These are phyloP conservation scores for Acromyrmex charruanus DNA, from an alignment of 1,140 invertebrate genomes.

Conservation along the genomic window DNA sequence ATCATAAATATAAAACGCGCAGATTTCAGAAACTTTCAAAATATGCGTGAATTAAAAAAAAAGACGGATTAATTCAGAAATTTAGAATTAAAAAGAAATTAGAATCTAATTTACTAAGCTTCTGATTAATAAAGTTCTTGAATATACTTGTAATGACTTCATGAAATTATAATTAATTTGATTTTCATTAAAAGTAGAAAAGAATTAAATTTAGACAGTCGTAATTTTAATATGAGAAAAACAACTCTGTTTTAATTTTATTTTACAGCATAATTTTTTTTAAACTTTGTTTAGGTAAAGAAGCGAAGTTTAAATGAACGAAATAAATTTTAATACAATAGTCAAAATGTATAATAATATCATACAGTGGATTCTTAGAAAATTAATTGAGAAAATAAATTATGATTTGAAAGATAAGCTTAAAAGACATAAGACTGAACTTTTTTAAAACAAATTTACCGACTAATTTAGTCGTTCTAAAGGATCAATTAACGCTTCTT, in stretches of 20 bases:
- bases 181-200: slow-evolving; percentile 1
- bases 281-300: background rate
- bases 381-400: slow-evolving; percentile 3
- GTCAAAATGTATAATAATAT: background rate
- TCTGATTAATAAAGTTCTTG: background rate
- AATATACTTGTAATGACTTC: background rate
- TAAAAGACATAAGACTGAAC: background rate
- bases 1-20: background rate
- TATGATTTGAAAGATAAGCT: background rate
- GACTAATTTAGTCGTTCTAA: slow-evolving; percentile 56
- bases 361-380: background rate
- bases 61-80: background rate
- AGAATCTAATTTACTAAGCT: background rate
- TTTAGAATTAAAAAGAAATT: background rate
- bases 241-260: background rate
- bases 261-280: no score
- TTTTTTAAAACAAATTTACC: slow-evolving; percentile 57
- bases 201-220: background rate
- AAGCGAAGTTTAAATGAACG: background rate
- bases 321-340: background rate
- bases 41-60: background rate
- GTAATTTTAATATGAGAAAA: background rate
- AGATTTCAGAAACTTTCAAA: background rate
- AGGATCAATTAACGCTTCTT: slow-evolving; percentile 61
- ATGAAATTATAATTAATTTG: background rate